Evolutionary conservation across 1,140 invertebrate species (phyloP), one percentile per base, ranked within the genome.

Genomic region (Lepidurus arcticus): DNA sequence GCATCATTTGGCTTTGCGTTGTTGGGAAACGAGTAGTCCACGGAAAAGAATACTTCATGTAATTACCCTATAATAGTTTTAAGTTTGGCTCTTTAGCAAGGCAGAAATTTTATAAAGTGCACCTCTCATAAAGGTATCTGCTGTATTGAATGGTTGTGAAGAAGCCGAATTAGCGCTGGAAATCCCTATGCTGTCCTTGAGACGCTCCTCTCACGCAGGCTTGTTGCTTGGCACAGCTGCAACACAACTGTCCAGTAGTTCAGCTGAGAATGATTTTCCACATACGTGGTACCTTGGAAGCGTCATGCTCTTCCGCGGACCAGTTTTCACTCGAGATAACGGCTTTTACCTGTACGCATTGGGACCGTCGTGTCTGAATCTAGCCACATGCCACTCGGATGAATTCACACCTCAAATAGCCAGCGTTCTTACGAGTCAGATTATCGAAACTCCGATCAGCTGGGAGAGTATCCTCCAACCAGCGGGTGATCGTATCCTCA

Each of bases 1-100:
- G 90, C 86, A 87, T 80, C 88, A 90, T 82, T 82, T 91, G 47
- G 88, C 88, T 34, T 82, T 91, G 26, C 90, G 44, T 24, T 80
- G 53, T 21, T 44, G 53, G 1, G 73, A 80, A 47, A 78, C 24
- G 34, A 43, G 26, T 75, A 65, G 53, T 80, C 74, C 42, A 7
- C n/a, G 74, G 9, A 26, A 77, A 24, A 21, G 76, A 74, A 7
- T 45, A 44, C 53, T 78, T 42, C 26, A 44, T 65, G 47, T 74
- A 65, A 44, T 79, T 53, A 34, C 9, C 73, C 45, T 42, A 43
- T 79, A 9, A 76, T 73, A 26, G 10, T 80, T 21, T 73, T 34
- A 34, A 4, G 34, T 34, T 34, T 34, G 34, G 34, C 2, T 34
- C 34, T 34, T 34, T 34, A 34, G 3, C 34, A 34, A 34, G 34